Base-by-base conservation (phyloP, 2,113 vertebrate species). In the Platichthys stellatus region DNA sequence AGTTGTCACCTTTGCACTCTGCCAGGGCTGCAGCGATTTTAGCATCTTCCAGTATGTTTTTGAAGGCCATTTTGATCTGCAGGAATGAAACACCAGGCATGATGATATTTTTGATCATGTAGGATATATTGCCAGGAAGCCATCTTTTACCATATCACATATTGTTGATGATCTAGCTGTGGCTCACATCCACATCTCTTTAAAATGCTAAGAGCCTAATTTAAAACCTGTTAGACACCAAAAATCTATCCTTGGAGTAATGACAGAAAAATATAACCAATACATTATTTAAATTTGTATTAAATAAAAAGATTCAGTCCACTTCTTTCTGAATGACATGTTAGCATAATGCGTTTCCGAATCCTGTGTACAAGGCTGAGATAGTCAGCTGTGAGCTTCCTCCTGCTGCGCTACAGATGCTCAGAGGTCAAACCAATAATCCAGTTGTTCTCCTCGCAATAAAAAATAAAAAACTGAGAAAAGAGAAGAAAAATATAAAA, bases 21-120 rank as follows among this genome's bases (percentile, higher is more conserved):
- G 93, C 91, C 88, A 97, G 93, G 83, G 94, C 95, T 94, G 93
- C 91, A 89, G 94, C 10, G 80, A 96, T 83, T 56, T 96, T 94
- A 81, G 91, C 91, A 67, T 96, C 94, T 4, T 35, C 92, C 83
- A 96, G 89, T 85, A 94, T 66, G 63, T 83, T 82, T 58, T 91
- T 60, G 86, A 95, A 92, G 85, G 93, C 90, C 95, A 95, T 95
- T 81, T 78, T 93, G 83, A 92, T 86, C 83, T 94, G 31, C 58
- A 61, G 64, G 54, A 82, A 75, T 26, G 15, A 65, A 17, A 83
- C 5, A 43, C 12, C 57, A 53, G 2, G 5, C 9, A 63, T 53
- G 21, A 64, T 40, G 26, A 12, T 51, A 28, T 9, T 62, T 28
- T 54, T 12, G 40, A 43, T 49, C 11, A 28, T 53, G 43, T 58